Conservation (phyloP, 1,140 invertebrate genomes). For the Ylistrum balloti region DNA sequence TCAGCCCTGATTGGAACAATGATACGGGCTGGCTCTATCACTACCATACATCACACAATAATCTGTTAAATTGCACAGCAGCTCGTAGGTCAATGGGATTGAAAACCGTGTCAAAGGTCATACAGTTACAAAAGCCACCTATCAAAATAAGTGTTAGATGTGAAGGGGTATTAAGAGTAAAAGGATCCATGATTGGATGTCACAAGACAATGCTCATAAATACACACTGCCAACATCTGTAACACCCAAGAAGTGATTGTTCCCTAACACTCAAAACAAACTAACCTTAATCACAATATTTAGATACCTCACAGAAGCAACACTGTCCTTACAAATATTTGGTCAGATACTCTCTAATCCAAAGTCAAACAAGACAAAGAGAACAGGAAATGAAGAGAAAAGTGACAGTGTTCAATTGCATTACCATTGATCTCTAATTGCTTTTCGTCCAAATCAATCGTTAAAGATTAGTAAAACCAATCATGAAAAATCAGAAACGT, state of each 20-base stretch:
- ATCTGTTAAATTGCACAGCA: not conserved
- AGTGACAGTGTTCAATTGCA: not conserved
- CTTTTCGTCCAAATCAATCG: too few species aligned
- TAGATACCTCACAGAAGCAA: not conserved
- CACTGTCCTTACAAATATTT: not conserved
- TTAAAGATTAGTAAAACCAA: too few species aligned
- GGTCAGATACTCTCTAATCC: not conserved
- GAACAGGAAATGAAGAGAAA: not conserved
- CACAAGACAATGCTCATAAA: slow-evolving; percentile 7
- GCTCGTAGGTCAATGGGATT: slow-evolving; percentile 32
- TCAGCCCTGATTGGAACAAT: not conserved
- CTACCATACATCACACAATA: not conserved
- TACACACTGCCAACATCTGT: not conserved
- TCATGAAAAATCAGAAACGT: not conserved
- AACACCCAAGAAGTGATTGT: not conserved
- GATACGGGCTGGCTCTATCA: slow-evolving; percentile 10
- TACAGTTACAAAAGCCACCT: not conserved
- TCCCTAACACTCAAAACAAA: not conserved
- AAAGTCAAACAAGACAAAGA: not conserved
- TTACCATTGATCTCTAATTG: too few species aligned
- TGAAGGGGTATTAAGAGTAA: not conserved
- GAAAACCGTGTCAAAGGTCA: slow-evolving; percentile 24
- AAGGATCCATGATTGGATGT: not conserved
- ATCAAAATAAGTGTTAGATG: not conserved
- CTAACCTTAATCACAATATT: not conserved